Percentiles rank a stretch among this genome's conserved stretches.
These are phyloP conservation scores for Cerastis leucographa DNA, from an alignment of 2,888 invertebrate genomes.

Conservation along the genomic window DNA sequence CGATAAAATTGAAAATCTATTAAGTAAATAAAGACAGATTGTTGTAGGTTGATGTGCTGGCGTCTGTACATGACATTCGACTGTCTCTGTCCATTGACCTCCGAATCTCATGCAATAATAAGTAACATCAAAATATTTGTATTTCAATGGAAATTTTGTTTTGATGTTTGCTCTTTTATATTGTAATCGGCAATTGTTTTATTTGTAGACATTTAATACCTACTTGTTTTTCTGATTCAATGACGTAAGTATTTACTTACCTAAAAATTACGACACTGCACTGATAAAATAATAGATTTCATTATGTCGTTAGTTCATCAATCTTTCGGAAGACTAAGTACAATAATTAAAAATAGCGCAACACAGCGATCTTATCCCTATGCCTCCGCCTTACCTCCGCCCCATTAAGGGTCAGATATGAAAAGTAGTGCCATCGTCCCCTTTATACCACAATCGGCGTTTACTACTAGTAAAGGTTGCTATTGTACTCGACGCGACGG, in stretches of 20 bases:
- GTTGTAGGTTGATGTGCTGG: no score
- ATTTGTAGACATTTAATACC: neutral
- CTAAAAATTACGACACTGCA: neutral
- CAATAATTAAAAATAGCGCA: no score
- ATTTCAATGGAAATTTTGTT: constrained; percentile 1
- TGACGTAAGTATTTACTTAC: neutral
- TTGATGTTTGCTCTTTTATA: neutral
- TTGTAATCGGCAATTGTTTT: neutral
- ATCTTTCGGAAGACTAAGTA: neutral
- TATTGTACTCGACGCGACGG: neutral
- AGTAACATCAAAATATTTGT: constrained; percentile 6
- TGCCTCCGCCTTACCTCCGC: no score
- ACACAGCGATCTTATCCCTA: no score
- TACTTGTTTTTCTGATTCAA: neutral
- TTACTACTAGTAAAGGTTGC: neutral
- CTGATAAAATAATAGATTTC: neutral
- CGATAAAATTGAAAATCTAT: no score
- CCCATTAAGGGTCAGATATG: no score
- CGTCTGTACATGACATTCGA: neutral
- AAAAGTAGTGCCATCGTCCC: no score
- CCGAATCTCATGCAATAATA: constrained; percentile 13
- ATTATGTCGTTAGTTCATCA: neutral
- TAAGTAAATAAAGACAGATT: no score
- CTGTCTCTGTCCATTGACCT: neutral
- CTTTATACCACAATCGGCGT: no score